These are phyloP conservation scores for Scylla paramamosain DNA, from an alignment of 1,140 invertebrate genomes.

Conservation along the genomic window DNA sequence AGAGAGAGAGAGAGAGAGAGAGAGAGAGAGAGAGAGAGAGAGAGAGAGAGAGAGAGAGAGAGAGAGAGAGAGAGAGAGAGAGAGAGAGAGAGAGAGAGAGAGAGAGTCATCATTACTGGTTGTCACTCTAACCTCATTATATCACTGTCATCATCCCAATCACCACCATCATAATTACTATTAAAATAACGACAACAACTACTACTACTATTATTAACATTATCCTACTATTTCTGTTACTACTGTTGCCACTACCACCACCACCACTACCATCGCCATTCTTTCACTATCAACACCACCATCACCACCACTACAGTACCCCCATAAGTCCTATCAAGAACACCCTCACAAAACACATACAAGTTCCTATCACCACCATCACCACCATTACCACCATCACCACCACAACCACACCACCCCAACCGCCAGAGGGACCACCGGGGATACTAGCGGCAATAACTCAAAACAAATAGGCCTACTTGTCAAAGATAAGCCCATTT, in stretches of 20 bases:
- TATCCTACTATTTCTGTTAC: no score
- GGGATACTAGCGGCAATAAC: not conserved
- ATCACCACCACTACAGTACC: not conserved
- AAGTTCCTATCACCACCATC: not conserved
- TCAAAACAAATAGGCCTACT: no score
- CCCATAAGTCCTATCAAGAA: not conserved
- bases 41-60: slow-evolving; percentile 36
- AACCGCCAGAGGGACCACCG: not conserved
- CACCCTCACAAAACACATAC: not conserved
- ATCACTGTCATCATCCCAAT: not conserved
- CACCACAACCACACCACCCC: not conserved
- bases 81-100: slow-evolving; percentile 27
- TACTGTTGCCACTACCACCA: no score
- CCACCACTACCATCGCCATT: no score
- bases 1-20: not conserved
- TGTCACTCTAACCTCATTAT: no score
- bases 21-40: slow-evolving; percentile 9
- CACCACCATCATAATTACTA: not conserved
- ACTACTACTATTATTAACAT: no score
- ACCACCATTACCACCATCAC: not conserved
- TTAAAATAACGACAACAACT: no score
- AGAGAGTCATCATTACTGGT: not conserved
- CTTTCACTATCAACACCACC: not conserved
- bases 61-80: slow-evolving; percentile 26
- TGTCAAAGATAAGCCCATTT: no score